Evolutionary conservation across 2,888 invertebrate species (phyloP).

Genomic region (Dromius quadrimaculatus): DNA sequence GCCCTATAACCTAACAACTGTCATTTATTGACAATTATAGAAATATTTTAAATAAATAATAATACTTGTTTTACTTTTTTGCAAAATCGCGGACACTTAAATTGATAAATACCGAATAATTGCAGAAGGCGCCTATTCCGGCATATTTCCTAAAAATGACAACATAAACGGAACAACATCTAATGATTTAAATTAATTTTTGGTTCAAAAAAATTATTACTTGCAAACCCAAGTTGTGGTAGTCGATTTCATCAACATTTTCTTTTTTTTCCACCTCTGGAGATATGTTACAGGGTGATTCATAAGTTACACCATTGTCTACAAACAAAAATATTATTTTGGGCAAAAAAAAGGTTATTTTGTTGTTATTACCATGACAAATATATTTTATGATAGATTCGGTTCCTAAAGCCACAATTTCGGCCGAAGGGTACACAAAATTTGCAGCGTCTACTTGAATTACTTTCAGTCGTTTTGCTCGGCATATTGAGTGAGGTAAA

Average conservation of each 20-base stretch:
- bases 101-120: slow-evolving; percentile 26
- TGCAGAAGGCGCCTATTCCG: slow-evolving; percentile 29
- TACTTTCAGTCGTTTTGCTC: slow-evolving; percentile 72
- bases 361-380: slow-evolving; percentile 66
- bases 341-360: background rate
- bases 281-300: slow-evolving; percentile 19
- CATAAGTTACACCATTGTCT: slow-evolving; percentile 35
- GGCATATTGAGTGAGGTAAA: slow-evolving; percentile 76
- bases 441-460: slow-evolving; percentile 74
- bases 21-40: background rate
- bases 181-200: slow-evolving; percentile 22
- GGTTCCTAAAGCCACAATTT: slow-evolving; percentile 72
- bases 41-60: too few relatives aligned
- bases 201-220: slow-evolving; percentile 12
- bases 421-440: slow-evolving; percentile 76
- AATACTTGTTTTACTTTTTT: too few relatives aligned
- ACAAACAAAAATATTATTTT: slow-evolving; percentile 34
- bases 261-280: slow-evolving; percentile 45
- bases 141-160: slow-evolving; percentile 33
- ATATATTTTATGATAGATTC: slow-evolving; percentile 77
- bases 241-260: slow-evolving; percentile 31
- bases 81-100: too few relatives aligned
- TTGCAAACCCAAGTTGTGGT: slow-evolving; percentile 35
- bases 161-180: slow-evolving; percentile 34
- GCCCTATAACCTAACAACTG: too few relatives aligned